Evolutionary conservation across 2,797 vertebrate genomes (phyloP).

Genomic region (Notoglanidium macrostoma): DNA sequence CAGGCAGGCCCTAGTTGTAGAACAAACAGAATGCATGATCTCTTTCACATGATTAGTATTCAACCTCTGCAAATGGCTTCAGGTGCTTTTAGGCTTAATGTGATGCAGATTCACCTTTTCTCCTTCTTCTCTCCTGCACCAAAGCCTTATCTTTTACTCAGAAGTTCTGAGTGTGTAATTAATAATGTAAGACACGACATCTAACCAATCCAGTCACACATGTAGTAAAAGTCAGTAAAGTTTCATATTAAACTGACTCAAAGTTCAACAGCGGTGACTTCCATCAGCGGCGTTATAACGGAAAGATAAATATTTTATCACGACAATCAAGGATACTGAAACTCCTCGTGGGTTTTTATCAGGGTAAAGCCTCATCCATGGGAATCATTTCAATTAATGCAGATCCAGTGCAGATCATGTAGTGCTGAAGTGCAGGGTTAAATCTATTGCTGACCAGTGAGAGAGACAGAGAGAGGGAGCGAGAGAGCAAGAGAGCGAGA

Average conservation of each 20-base stretch:
- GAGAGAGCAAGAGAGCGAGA: neutral
- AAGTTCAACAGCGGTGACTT: conserved; percentile 15
- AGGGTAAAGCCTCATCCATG: conserved; percentile 9
- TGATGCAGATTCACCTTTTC: neutral
- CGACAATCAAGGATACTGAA: neutral
- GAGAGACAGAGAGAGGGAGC: conserved; percentile 12
- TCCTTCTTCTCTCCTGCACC: conserved; percentile 21
- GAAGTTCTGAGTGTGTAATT: conserved; percentile 31
- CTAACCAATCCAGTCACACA: conserved; percentile 5
- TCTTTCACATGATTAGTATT: conserved; percentile 40
- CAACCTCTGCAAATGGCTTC: conserved; percentile 26
- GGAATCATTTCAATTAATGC: conserved; percentile 51
- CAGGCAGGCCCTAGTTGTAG: conserved; percentile 76
- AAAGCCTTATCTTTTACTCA: conserved; percentile 19
- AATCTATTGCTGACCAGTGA: conserved; percentile 40
- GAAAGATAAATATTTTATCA: conserved; percentile 14
- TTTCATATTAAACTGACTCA: conserved; percentile 21
- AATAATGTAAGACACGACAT: conserved; percentile 17
- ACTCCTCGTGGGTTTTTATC: conserved; percentile 3
- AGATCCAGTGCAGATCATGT: conserved; percentile 20
- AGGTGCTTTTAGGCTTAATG: conserved; percentile 20
- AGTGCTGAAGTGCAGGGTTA: conserved; percentile 16
- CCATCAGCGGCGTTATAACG: conserved; percentile 5
- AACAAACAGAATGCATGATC: neutral
- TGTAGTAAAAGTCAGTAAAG: neutral